Conservation (phyloP, 2,797 vertebrate genomes). For the Microctenopoma steveboyesi region DNA sequence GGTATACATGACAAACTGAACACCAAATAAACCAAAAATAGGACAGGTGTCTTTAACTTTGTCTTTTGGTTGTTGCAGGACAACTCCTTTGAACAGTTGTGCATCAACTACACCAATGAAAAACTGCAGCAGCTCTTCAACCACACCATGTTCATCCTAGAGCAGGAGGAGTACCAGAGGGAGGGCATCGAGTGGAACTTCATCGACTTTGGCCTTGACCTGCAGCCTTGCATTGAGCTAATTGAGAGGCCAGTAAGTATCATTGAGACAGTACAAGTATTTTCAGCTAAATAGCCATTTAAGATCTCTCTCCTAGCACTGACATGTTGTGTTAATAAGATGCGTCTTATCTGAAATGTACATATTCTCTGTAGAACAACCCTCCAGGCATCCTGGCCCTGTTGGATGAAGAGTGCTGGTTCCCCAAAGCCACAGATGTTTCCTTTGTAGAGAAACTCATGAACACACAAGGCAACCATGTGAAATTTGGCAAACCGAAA, state of each 20-base stretch:
- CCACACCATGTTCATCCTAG: conserved; percentile 96
- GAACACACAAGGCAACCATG: conserved; percentile 90
- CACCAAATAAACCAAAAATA: background rate
- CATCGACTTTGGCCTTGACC: conserved; percentile 91
- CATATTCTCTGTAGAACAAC: conserved; percentile 88
- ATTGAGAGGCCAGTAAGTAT: conserved; percentile 87
- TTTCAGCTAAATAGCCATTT: conserved; percentile 9
- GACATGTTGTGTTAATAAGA: background rate
- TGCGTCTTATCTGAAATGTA: background rate
- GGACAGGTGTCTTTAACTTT: background rate
- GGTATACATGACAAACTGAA: conserved; percentile 69
- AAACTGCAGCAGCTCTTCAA: conserved; percentile 97
- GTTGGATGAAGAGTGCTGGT: conserved; percentile 98
- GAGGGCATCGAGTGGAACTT: conserved; percentile 97
- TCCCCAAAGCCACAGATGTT: conserved; percentile 95
- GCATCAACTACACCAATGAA: conserved; percentile 96
- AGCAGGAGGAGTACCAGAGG: conserved; percentile 94
- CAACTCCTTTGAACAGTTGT: conserved; percentile 95
- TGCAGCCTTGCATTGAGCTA: conserved; percentile 88
- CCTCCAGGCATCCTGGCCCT: conserved; percentile 95
- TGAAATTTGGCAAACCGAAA: conserved; percentile 95
- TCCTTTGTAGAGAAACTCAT: conserved; percentile 97
- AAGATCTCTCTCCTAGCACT: background rate
- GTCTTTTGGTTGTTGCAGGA: conserved; percentile 77
- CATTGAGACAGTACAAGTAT: background rate